phyloP scores from a whole-genome alignment of 2,113 vertebrate genomes.

The Arothron firmamentum region DNA sequence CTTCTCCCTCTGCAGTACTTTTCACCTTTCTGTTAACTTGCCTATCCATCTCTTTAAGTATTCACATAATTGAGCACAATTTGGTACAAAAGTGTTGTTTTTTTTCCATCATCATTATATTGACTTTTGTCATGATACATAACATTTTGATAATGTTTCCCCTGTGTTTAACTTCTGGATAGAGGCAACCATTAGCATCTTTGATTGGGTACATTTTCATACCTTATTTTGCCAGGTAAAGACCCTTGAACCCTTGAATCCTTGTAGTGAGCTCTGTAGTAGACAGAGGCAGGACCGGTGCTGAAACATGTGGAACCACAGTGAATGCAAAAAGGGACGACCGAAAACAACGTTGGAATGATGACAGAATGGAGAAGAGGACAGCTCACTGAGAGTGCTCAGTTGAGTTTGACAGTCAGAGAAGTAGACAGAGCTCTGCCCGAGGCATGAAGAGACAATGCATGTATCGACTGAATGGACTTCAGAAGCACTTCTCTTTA shows the following conservation, averaged over 20 bases:
- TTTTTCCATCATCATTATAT: background rate
- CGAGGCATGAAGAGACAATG: constrained; percentile 53
- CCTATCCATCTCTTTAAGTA: too few relatives aligned
- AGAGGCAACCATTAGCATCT: too few relatives aligned
- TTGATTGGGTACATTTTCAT: too few relatives aligned
- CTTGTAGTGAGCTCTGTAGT: too few relatives aligned
- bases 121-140: too few relatives aligned
- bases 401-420: constrained; percentile 34
- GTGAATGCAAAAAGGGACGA: background rate
- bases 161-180: background rate
- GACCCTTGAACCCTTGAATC: too few relatives aligned
- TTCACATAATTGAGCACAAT: too few relatives aligned
- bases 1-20: too few relatives aligned
- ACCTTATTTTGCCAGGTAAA: too few relatives aligned
- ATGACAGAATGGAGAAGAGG: constrained; percentile 24
- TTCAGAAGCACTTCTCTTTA: constrained; percentile 63
- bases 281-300: background rate
- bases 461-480: constrained; percentile 65
- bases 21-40: too few relatives aligned
- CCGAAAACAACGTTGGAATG: background rate
- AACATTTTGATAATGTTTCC: too few relatives aligned
- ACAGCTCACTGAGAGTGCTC: constrained; percentile 15
- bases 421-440: constrained; percentile 45
- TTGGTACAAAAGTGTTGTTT: too few relatives aligned
- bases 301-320: background rate